Evolutionary conservation across 2,888 invertebrate species (phyloP).

Genomic region (Drosophila fulvimacula): DNA sequence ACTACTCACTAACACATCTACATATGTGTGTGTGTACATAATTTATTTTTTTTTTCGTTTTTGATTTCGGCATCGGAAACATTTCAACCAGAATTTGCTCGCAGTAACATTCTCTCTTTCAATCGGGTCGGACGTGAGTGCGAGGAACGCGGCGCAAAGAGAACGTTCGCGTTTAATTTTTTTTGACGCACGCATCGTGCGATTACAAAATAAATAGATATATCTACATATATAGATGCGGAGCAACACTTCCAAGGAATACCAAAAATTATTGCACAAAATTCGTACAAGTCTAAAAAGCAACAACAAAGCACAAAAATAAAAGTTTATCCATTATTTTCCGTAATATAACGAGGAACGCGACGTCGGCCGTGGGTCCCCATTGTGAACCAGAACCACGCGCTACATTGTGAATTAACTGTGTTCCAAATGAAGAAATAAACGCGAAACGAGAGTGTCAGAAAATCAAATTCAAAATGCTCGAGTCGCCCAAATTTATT

Average conservation of each 20-base stretch:
- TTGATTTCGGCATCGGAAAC: slow-evolving; percentile 36
- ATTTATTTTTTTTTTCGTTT: slow-evolving; percentile 1
- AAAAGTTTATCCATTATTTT: background rate
- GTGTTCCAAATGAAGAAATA: slow-evolving; percentile 38
- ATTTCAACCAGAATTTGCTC: slow-evolving; percentile 33
- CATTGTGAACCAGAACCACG: slow-evolving; percentile 29
- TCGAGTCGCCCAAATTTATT: slow-evolving; percentile 76
- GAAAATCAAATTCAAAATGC: slow-evolving; percentile 63
- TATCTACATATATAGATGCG: slow-evolving; percentile 19
- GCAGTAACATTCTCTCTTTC: slow-evolving; percentile 53
- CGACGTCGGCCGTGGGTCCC: slow-evolving; percentile 4
- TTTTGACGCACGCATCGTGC: slow-evolving; percentile 48
- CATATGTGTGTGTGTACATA: background rate
- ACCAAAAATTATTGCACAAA: slow-evolving; percentile 59
- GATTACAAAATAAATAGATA: slow-evolving; percentile 49
- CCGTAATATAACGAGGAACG: slow-evolving; percentile 5
- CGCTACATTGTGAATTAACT: slow-evolving; percentile 25
- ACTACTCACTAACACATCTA: slow-evolving; percentile 19
- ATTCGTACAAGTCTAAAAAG: slow-evolving; percentile 46
- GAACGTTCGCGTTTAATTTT: slow-evolving; percentile 50
- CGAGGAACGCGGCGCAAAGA: slow-evolving; percentile 25
- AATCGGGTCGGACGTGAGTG: slow-evolving; percentile 40
- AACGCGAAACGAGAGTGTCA: slow-evolving; percentile 15
- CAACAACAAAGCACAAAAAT: slow-evolving; percentile 6
- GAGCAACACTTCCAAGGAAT: slow-evolving; percentile 38